Conservation (phyloP, 2,888 invertebrate genomes). For the Callimorpha dominula region DNA sequence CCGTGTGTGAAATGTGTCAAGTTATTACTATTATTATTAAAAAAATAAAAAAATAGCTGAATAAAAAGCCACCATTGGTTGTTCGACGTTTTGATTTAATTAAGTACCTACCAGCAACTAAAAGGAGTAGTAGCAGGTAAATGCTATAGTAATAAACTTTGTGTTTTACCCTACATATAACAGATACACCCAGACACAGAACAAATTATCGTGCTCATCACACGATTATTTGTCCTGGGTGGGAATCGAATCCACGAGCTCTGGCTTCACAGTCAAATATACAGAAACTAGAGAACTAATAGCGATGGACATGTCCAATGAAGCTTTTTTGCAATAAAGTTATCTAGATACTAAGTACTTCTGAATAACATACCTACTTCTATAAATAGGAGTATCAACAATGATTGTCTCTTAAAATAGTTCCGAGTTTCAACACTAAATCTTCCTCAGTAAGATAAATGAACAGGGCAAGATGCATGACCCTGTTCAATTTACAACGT, state of each 20-base stretch:
- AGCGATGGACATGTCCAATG: too few relatives aligned
- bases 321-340: background rate
- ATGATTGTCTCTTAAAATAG: background rate
- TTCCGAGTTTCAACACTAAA: background rate
- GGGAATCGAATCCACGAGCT: too few relatives aligned
- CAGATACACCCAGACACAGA: too few relatives aligned
- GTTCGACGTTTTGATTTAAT: background rate
- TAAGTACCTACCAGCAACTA: background rate
- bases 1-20: too few relatives aligned
- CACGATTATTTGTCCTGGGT: too few relatives aligned
- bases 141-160: background rate
- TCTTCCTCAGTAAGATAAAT: background rate
- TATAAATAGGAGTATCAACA: background rate
- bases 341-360: background rate
- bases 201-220: too few relatives aligned
- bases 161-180: too few relatives aligned
- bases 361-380: background rate
- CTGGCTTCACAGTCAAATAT: too few relatives aligned
- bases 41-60: background rate
- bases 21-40: too few relatives aligned
- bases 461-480: background rate
- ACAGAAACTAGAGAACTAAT: too few relatives aligned
- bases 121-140: background rate
- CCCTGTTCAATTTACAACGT: background rate
- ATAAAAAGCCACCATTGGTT: background rate